Evolutionary conservation across 2,888 invertebrate genomes (phyloP).

Genomic region (Pegoplata infirma): DNA sequence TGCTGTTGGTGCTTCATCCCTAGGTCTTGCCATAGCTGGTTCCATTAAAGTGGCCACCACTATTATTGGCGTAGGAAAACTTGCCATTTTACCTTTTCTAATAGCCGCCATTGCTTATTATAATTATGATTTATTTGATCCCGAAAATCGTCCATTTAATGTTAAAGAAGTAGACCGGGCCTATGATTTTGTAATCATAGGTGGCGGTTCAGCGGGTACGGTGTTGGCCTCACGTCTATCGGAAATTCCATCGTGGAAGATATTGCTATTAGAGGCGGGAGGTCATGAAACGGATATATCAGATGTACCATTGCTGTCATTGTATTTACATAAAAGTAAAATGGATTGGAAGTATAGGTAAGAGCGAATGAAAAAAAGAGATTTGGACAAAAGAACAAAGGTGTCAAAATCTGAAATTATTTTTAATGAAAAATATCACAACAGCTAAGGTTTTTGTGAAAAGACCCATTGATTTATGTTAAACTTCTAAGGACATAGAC

Average conservation of each 20-base stretch:
- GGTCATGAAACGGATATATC: slow-evolving; percentile 92
- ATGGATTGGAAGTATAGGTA: slow-evolving; percentile 94
- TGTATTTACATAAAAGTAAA: slow-evolving; percentile 93
- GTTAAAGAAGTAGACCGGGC: slow-evolving; percentile 82
- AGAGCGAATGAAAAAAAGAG: slow-evolving; percentile 65
- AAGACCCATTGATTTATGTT: too few relatives aligned
- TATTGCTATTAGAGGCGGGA: slow-evolving; percentile 90
- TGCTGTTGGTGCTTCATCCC: slow-evolving; percentile 78
- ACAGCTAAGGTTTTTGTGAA: too few relatives aligned
- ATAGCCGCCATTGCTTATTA: slow-evolving; percentile 88
- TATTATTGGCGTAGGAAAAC: slow-evolving; percentile 85
- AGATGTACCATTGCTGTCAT: slow-evolving; percentile 90
- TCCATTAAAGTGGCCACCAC: slow-evolving; percentile 86
- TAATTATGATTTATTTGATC: slow-evolving; percentile 91
- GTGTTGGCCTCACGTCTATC: slow-evolving; percentile 90
- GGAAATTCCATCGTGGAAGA: slow-evolving; percentile 88
- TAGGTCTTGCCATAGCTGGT: slow-evolving; percentile 78
- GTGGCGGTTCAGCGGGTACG: slow-evolving; percentile 91
- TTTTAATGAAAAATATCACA: too few relatives aligned
- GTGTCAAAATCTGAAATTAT: too few relatives aligned
- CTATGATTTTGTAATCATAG: slow-evolving; percentile 91
- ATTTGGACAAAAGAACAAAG: too few relatives aligned
- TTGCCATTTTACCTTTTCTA: slow-evolving; percentile 86
- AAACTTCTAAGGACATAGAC: too few relatives aligned
- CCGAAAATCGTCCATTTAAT: slow-evolving; percentile 88